phyloP scores from a whole-genome alignment of 2,113 vertebrate species.

The Erythrolamprus reginae region DNA sequence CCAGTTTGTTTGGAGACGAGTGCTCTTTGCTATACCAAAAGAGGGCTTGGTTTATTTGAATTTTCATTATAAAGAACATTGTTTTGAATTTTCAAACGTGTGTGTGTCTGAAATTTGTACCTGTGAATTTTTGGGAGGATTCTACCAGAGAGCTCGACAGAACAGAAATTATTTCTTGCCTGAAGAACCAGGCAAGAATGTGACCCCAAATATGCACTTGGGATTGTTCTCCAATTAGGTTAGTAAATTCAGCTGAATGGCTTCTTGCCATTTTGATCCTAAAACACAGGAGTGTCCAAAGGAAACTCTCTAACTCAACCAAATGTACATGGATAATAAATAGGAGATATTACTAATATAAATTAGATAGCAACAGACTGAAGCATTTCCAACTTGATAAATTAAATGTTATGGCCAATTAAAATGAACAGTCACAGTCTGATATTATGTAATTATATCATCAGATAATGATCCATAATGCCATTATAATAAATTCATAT shows the following conservation, averaged over 20 bases:
- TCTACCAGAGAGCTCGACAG: no score
- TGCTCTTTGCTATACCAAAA: no score
- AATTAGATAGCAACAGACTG: slow-evolving; percentile 8
- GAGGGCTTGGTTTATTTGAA: no score
- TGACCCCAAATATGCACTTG: neutral
- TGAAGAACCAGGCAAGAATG: neutral
- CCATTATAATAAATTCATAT: slow-evolving; percentile 21
- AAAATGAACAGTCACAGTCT: neutral
- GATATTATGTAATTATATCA: neutral
- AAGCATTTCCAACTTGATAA: slow-evolving; percentile 9
- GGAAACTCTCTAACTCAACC: neutral
- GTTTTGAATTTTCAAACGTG: no score
- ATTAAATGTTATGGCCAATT: neutral
- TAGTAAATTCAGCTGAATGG: neutral
- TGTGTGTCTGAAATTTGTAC: no score
- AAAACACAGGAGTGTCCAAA: neutral
- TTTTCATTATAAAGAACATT: no score
- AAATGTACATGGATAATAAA: neutral
- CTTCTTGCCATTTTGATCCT: neutral
- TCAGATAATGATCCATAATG: neutral
- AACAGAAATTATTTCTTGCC: neutral
- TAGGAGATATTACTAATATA: neutral
- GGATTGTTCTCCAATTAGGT: neutral
- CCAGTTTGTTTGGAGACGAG: no score
- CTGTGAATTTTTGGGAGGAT: no score